Base-by-base conservation (phyloP, 2,888 invertebrate genomes). In the Drosophila borealis region DNA sequence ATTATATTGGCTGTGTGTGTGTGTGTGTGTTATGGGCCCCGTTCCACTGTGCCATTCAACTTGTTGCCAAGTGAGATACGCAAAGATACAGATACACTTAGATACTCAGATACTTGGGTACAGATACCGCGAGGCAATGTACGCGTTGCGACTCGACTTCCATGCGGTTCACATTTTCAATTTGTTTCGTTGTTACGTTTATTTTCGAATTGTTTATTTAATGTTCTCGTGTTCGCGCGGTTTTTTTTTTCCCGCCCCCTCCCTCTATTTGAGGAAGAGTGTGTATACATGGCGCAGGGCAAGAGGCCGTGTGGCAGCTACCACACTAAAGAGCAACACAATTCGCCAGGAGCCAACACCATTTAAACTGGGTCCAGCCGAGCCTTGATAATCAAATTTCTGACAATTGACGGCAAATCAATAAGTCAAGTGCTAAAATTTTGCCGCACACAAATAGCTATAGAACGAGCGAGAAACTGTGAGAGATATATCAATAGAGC, bases 201-300 rank as follows among this genome's bases (percentile, higher is more conserved):
- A 83, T 85, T 83, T 85, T 85, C 65, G 76, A 82, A 85, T 80
- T 83, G 86, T 85, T 85, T 83, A 85, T 83, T 82, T 78, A 72
- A 83, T 85, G 80, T 82, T 85, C 56, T 66, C 21, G 59, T 70
- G 57, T 66, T 70, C 36, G 49, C 56, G 67, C 66, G 65, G 64
- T 53, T 79, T 80, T 56, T 39, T 54, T 51, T 17, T 51, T 17
- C 8, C 2, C 37, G 66, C 56, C 56, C 29, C n/a, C 39, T 45
- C 8, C 14, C 42, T 33, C 21, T 54, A n/a, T 29, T 25, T 41
- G 34, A 17, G 13, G 8, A 13, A 10, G 39, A 34, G 46, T 21
- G 17, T 17, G 25, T n/a, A 37, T 50, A 25, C n/a, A 36, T 19
- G 36, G 14, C 14, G 49, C 33, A n/a, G 41, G 10, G 34, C 33